Evolutionary conservation across 2,888 invertebrate genomes (phyloP), one percentile per base, ranked within the genome.

Genomic region (Coremacera marginata): DNA sequence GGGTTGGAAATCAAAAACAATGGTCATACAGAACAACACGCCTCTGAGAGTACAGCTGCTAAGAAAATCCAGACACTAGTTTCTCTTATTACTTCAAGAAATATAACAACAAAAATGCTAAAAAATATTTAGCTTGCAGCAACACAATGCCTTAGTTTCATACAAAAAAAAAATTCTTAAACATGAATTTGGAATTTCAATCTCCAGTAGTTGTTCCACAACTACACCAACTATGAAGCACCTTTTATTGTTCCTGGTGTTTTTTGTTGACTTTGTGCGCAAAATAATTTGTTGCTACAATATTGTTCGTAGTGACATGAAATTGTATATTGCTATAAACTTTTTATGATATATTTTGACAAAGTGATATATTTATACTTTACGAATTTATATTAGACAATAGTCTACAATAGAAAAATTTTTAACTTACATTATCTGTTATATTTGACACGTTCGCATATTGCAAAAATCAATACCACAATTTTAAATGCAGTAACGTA

Each of bases 1-100:
- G 79, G 79, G 79, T 80, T 80, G 76, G 78, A 79, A 79, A 79
- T 78, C 44, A 44, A 44, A n/a, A 44, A 44, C 44, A 78, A 77
- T n/a, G 25, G 44, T 8, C 55, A 52, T 14, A 63, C 73, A 52
- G n/a, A 57, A n/a, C 37, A 57, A 52, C 55, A 67, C 31, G 44
- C 57, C 25, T 3, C n/a, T 44, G 19, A 68, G 14, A 44, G 27
- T 9, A n/a, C 67, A 76, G 19, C 57, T 67, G 62, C 62, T 75
- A 34, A 37, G 57, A 37, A 67, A 5, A 65, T 34, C 72, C 73
- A 44, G 11, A 44, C 44, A 11, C 44, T 44, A 14, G 11, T 44
- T 11, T 44, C 44, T 44, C 44, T 11, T 14, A 44, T 44, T 11
- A 11, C 11, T 7, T 11, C 44, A 44, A 65, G 25, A 25, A 34